Conservation (phyloP, 2,888 invertebrate species). For the Drosophila greeni region DNA sequence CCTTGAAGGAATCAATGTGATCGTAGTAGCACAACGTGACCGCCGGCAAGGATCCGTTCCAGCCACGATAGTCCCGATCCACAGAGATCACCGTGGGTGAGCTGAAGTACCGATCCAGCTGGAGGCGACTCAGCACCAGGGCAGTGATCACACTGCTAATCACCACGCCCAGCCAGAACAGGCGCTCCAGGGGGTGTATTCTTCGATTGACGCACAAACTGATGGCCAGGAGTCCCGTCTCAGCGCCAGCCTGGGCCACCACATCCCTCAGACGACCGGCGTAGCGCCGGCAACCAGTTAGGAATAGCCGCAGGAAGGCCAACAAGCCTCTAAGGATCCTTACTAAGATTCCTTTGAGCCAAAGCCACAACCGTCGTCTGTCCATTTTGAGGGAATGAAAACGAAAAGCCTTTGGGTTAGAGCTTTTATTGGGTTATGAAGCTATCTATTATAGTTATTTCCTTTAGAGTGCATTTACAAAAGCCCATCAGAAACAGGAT, state of each 20-base stretch:
- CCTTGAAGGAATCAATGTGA: slow-evolving; percentile 73
- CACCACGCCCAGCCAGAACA: slow-evolving; percentile 69
- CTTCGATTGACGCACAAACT: slow-evolving; percentile 62
- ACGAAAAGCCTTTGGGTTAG: neutral
- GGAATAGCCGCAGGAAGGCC: neutral
- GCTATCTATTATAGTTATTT: too few species aligned
- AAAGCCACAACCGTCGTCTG: slow-evolving; percentile 10
- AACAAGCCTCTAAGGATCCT: slow-evolving; percentile 5
- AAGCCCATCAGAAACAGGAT: neutral
- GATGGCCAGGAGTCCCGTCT: slow-evolving; percentile 70
- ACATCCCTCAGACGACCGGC: slow-evolving; percentile 41
- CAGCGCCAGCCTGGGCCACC: slow-evolving; percentile 60
- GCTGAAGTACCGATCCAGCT: slow-evolving; percentile 66
- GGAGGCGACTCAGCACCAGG: slow-evolving; percentile 61
- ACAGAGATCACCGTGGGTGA: slow-evolving; percentile 78
- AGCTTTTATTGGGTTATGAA: slow-evolving; percentile 28
- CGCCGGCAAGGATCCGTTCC: slow-evolving; percentile 77
- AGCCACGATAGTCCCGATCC: slow-evolving; percentile 77
- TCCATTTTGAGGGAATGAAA: slow-evolving; percentile 22
- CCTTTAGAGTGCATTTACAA: neutral
- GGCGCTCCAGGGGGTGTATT: slow-evolving; percentile 66
- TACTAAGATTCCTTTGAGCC: neutral
- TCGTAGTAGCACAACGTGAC: slow-evolving; percentile 77
- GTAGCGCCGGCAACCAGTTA: neutral
- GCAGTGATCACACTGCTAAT: slow-evolving; percentile 63